These are phyloP conservation scores for Cisticola juncidis DNA, from an alignment of 2,113 vertebrate genomes.

Conservation along the genomic window DNA sequence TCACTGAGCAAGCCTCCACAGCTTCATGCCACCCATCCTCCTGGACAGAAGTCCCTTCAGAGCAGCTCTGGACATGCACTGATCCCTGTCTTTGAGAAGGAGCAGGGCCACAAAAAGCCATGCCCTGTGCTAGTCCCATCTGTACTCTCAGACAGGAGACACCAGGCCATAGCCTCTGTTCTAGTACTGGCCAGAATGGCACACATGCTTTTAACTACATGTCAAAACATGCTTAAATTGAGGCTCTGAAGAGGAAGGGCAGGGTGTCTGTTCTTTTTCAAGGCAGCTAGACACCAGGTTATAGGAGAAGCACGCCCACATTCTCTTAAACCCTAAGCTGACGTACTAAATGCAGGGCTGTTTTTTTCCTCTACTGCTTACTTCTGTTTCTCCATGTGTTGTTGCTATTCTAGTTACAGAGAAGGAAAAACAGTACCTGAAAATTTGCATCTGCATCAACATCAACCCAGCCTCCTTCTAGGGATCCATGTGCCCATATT, in stretches of 20 bases:
- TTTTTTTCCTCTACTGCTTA: background rate
- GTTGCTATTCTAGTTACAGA: background rate
- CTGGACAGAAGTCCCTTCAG: background rate
- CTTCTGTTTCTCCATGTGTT: background rate
- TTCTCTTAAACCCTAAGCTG: background rate
- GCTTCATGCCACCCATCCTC: background rate
- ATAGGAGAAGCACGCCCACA: background rate
- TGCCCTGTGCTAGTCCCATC: background rate
- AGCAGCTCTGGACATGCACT: background rate
- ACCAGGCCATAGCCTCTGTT: background rate
- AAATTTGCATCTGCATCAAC: background rate
- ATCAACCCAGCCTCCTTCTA: background rate
- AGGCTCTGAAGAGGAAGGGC: background rate
- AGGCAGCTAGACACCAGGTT: background rate
- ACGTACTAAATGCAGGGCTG: rapidly evolving
- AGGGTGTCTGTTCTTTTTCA: background rate
- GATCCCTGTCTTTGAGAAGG: background rate
- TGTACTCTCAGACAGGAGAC: background rate
- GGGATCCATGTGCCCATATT: background rate
- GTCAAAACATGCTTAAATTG: background rate
- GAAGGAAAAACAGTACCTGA: background rate
- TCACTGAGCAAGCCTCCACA: background rate
- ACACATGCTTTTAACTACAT: rapidly evolving
- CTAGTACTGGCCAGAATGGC: background rate
- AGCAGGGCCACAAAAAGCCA: background rate